Percentiles rank a stretch among this genome's conserved stretches.
Conservation (phyloP, 92 coral and sea anemone genomes). For the Chrysogorgia sp. region DNA sequence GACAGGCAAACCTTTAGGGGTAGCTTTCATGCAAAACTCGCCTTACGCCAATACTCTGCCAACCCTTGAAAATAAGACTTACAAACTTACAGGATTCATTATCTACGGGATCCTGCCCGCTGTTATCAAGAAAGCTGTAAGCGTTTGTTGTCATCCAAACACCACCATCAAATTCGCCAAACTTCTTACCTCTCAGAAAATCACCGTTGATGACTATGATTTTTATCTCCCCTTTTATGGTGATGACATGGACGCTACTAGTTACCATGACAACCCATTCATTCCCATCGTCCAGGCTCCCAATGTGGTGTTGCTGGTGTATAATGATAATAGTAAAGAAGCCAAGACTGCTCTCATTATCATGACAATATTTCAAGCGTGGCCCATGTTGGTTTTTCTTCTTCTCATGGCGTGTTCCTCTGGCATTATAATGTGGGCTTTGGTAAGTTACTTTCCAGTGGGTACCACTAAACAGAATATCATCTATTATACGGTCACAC, state of each 20-base stretch:
- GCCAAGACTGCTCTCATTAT: constrained; percentile 63
- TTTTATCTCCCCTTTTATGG: constrained; percentile 88
- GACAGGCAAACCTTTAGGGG: constrained; percentile 63
- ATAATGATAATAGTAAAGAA: constrained; percentile 52
- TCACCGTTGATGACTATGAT: constrained; percentile 64
- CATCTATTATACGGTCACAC: not conserved
- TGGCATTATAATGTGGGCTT: constrained; percentile 72
- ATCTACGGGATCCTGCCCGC: constrained; percentile 61
- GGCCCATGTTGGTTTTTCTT: constrained; percentile 80
- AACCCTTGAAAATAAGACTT: not conserved
- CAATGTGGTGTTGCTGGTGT: constrained; percentile 67
- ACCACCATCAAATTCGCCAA: constrained; percentile 70
- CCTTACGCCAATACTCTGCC: not conserved
- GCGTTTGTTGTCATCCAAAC: constrained; percentile 70
- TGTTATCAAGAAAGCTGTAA: constrained; percentile 56
- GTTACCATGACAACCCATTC: constrained; percentile 63
- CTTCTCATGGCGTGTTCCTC: constrained; percentile 69
- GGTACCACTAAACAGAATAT: not conserved
- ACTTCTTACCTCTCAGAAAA: constrained; percentile 65
- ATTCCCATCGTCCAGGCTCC: constrained; percentile 81
- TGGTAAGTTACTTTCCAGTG: constrained; percentile 56
- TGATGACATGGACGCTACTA: constrained; percentile 56
- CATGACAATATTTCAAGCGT: constrained; percentile 71
- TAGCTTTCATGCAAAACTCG: not conserved
- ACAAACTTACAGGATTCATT: not conserved